phyloP scores from a whole-genome alignment of 2,797 vertebrate species.

The Petrocephalus schoutedeni region DNA sequence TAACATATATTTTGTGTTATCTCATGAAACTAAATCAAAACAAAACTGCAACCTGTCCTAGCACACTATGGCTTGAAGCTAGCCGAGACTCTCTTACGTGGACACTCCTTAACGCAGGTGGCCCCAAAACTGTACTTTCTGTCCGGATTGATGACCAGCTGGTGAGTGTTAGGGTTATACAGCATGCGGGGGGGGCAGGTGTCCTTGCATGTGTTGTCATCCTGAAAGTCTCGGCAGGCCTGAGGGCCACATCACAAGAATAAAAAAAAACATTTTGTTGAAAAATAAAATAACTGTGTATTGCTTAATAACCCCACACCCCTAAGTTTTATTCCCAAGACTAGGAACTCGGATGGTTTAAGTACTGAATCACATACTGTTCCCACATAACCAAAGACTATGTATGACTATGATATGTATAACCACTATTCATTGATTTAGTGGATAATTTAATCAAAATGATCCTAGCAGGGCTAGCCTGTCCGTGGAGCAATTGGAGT shows the following conservation, averaged over 20 bases:
- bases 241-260: slow-evolving; percentile 49
- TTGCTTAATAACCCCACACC: neutral
- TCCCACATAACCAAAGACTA: too few relatives aligned
- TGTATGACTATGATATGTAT: too few relatives aligned
- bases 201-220: slow-evolving; percentile 85
- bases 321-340: neutral
- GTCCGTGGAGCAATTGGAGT: too few relatives aligned
- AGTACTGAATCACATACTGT: too few relatives aligned
- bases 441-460: too few relatives aligned
- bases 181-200: slow-evolving; percentile 76
- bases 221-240: slow-evolving; percentile 88
- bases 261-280: neutral
- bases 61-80: neutral
- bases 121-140: slow-evolving; percentile 95
- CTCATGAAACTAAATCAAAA: neutral
- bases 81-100: slow-evolving; percentile 73
- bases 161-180: slow-evolving; percentile 83
- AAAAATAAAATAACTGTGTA: neutral
- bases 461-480: too few relatives aligned
- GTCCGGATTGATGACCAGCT: slow-evolving; percentile 80
- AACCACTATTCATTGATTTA: too few relatives aligned
- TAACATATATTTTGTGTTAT: neutral
- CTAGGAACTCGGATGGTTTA: neutral
- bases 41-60: neutral
- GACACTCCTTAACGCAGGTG: slow-evolving; percentile 87